These are phyloP conservation scores for Caradrina kadenii DNA, from an alignment of 2,888 invertebrate genomes.

Conservation along the genomic window DNA sequence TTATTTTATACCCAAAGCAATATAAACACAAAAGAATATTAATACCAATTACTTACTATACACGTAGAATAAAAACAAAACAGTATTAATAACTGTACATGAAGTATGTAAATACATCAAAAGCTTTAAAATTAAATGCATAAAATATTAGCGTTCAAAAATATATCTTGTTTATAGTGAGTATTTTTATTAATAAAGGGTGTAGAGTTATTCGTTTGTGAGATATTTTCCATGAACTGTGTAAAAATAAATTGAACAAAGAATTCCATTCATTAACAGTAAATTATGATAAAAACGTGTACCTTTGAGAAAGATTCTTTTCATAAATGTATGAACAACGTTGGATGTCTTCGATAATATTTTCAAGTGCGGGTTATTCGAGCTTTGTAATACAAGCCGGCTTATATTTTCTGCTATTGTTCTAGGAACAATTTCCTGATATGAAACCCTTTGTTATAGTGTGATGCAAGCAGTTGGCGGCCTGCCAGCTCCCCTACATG, in stretches of 20 bases:
- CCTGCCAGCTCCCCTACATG: constrained; percentile 83
- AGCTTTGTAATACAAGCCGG: constrained; percentile 73
- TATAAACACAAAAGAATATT: constrained; percentile 45
- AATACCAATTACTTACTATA: constrained; percentile 43
- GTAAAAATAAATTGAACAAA: constrained; percentile 19
- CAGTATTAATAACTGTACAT: constrained; percentile 15
- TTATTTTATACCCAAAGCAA: constrained; percentile 54
- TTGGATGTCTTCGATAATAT: constrained; percentile 64
- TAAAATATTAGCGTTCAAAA: constrained; percentile 21
- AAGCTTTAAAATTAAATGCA: constrained; percentile 22
- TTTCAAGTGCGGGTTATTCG: constrained; percentile 66
- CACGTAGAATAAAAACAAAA: constrained; percentile 18
- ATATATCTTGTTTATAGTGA: neutral
- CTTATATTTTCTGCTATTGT: constrained; percentile 83
- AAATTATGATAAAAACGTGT: neutral
- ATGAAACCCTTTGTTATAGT: constrained; percentile 87
- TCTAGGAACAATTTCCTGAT: constrained; percentile 86
- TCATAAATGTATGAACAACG: constrained; percentile 30
- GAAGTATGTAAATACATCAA: constrained; percentile 32
- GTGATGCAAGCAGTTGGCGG: constrained; percentile 86
- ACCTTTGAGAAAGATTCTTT: constrained; percentile 9
- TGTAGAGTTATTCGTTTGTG: constrained; percentile 28
- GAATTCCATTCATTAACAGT: constrained; percentile 6
- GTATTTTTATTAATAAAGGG: constrained; percentile 8
- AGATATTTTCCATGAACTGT: constrained; percentile 15